Conservation (phyloP, 37 sponge, comb jelly and placozoan species). For the Hexactinellida sp. region DNA sequence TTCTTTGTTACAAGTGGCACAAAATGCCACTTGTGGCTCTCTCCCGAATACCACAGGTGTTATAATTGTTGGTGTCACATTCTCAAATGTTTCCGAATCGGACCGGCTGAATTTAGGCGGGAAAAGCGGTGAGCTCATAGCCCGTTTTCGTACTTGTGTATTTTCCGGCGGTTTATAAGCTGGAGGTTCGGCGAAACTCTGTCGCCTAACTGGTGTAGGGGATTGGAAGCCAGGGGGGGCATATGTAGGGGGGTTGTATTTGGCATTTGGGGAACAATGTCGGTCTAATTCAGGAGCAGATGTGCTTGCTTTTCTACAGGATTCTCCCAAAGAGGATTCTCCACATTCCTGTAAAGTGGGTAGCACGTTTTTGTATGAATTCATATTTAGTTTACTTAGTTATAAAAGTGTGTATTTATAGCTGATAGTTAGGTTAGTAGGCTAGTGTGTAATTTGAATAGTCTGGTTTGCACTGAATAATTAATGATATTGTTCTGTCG, state of each 20-base stretch:
- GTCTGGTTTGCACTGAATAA: no score
- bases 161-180: background rate
- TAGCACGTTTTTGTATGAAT: background rate
- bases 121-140: background rate
- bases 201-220: background rate
- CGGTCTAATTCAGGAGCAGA: background rate
- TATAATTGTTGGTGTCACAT: background rate
- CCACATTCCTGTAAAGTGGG: background rate
- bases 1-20: background rate
- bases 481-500: no score
- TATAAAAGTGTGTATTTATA: background rate
- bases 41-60: background rate
- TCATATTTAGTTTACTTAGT: no score
- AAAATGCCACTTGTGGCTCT: background rate
- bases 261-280: background rate
- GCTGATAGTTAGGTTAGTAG: no score
- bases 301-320: background rate
- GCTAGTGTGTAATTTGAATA: no score
- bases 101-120: background rate
- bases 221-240: background rate
- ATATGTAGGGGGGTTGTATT: background rate
- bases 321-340: background rate
- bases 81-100: background rate
- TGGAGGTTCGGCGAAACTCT: background rate
- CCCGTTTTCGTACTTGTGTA: background rate